Evolutionary conservation across 2,888 invertebrate genomes (phyloP), one percentile per base, ranked within the genome.

Genomic region (Neria commutata): DNA sequence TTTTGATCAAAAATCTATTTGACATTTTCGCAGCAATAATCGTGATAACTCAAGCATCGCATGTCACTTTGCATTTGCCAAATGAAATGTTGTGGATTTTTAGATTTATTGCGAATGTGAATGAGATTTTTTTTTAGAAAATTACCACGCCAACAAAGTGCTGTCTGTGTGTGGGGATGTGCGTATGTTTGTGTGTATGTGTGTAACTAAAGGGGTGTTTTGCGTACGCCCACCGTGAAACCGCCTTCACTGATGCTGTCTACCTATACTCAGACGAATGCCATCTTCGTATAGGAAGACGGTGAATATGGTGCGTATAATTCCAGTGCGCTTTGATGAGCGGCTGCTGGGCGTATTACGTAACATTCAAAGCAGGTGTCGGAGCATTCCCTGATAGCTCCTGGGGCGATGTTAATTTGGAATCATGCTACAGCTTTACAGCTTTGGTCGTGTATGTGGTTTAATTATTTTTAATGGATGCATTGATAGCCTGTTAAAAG

Each of bases 331-430:
- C n/a, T 14, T n/a, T 37, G 37, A 4, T 37, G 37, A 14, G 37
- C n/a, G 4, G 8, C 42, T 42, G 42, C 14, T 42, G 42, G 17
- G 42, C 4, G 17, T 42, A 21, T 42, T 21, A 14, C 4, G 4
- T 8, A n/a, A 37, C 4, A 45, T 19, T 10, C 40, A 58, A 61
- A 56, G 64, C 62, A 67, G 65, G 67, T 67, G 68, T 67, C 60
- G 64, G 62, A 62, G 65, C 65, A 62, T 59, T 60, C 33, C 26
- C 65, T 68, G 59, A 68, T 67, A 60, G 54, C 56, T 61, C 68
- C 60, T 17, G 6, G 46, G 48, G 68, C 26, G 17, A 42, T 19
- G 21, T 42, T 19, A 42, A 21, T 37, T 37, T 4, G n/a, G 5
- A 29, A 29, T 29, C 11, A 8, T 11, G 11, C n/a, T n/a, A n/a